These are phyloP conservation scores for Spea hammondii DNA, from an alignment of 2,797 vertebrate genomes.

Conservation along the genomic window DNA sequence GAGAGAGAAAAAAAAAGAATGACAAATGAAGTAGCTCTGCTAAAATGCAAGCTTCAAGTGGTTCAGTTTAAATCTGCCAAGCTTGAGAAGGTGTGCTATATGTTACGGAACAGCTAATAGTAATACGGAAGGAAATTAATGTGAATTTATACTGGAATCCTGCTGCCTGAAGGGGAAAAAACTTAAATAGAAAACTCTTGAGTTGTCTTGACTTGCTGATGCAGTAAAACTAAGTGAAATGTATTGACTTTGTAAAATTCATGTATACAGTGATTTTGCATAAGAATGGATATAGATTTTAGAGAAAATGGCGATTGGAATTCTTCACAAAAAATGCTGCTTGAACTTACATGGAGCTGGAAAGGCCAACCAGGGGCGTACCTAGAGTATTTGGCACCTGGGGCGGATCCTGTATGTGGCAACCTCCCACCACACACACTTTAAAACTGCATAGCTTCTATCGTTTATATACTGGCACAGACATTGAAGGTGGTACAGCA, in stretches of 20 bases:
- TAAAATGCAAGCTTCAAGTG: conserved; percentile 44
- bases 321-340: conserved; percentile 15
- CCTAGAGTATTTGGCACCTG: too few relatives aligned
- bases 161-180: conserved; percentile 41
- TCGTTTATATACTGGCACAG: too few relatives aligned
- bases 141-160: conserved; percentile 33
- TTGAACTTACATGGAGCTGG: neutral
- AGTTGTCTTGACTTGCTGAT: conserved; percentile 31
- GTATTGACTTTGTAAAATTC: conserved; percentile 42
- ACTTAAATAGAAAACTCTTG: conserved; percentile 35
- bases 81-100: conserved; percentile 19
- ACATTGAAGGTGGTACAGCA: too few relatives aligned
- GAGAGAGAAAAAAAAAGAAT: conserved; percentile 18
- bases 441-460: too few relatives aligned
- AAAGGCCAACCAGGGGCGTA: neutral
- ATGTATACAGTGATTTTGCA: conserved; percentile 39
- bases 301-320: conserved; percentile 28
- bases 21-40: conserved; percentile 27
- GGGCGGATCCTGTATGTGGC: too few relatives aligned
- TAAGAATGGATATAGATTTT: conserved; percentile 22
- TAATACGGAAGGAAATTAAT: conserved; percentile 48
- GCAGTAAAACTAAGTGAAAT: conserved; percentile 37
- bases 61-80: conserved; percentile 39
- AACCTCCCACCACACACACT: too few relatives aligned
- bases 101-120: conserved; percentile 40